Evolutionary conservation across 2,888 invertebrate species (phyloP), one percentile per base, ranked within the genome.

Genomic region (Chrysomela aeneicollis): DNA sequence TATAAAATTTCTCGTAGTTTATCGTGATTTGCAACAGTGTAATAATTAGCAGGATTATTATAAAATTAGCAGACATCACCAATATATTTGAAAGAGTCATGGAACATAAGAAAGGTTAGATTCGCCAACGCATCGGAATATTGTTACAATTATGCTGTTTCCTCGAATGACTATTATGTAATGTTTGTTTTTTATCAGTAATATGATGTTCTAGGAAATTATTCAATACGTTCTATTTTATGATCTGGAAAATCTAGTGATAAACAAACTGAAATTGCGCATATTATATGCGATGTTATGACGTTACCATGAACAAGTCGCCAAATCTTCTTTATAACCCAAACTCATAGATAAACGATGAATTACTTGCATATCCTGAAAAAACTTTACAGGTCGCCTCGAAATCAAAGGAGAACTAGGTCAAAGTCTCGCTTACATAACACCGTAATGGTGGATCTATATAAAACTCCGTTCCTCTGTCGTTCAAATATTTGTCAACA

Each of bases 341-440:
- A 42, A 58, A 21, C 50, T 53, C 54, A 54, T 37, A 53, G 59
- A 60, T 62, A 63, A 58, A 63, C 63, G 59, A 37, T 60, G 61
- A 66, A 60, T 52, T 64, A 63, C 61, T 60, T 63, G 59, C 61
- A 63, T 63, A 64, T 63, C 63, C 63, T 62, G 64, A 61, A 67
- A 62, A 66, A 66, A 66, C 58, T 62, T 54, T 42, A 57, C 37
- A 59, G 59, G 63, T 66, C 60, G 64, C 68, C 59, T 64, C 61
- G 64, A 63, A 70, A 68, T 70, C 66, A 61, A 54, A 61, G 63
- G 53, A 61, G 69, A 74, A 73, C 70, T 72, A 68, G 73, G 74
- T 74, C 74, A 74, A 74, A 74, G 73, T 72, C 73, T 73, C 67
- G 69, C 59, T 74, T 74, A 73, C 73, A 71, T 73, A 71, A 75